Evolutionary conservation across 1,140 invertebrate genomes (phyloP), one percentile per base, ranked within the genome.

Genomic region (Dinothrombium tinctorium): DNA sequence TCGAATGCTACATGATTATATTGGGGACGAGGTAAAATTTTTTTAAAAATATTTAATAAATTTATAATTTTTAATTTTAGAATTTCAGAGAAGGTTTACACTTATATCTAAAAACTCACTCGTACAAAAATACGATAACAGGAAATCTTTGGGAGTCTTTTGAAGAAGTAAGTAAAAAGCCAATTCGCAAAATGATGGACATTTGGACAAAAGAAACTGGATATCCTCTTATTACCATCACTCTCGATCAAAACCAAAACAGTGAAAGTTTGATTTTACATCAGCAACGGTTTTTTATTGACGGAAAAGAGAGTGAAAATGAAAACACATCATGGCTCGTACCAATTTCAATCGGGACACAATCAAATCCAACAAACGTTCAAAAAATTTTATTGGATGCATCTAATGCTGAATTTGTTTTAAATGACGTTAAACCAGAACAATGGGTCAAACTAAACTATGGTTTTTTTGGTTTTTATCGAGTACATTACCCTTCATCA

Each of bases 81-180:
- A 76, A 81, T 57, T 98, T 96, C 56, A 69, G 77, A n/a, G 79
- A 76, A 59, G 87, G 89, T 20, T 87, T 98, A 78, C 75, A 87
- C 52, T 55, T 74, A 4, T 98, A 98, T 54, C 59, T 99, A 42
- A 82, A 72, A 4, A 69, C 73, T 42, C 79, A 90, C 62, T 73
- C 76, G 57, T 89, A 87, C 54, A 67, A 63, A 25, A 92, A 98
- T 56, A 86, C 90, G 3, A 73, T 75, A 49, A 96, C 92, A 7
- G 77, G 84, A 56, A 83, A 98, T 57, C 63, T 99, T 33, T 99
- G 90, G 90, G 64, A 68, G 2, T 75, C 82, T 0, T 62, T 98
- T 35, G 79, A 76, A 52, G 74, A 82, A 53, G 75, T 81, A 0
- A 89, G 82, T 46, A 75, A 73, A 1, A 87, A 92, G 58, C 78